Conservation (phyloP, 2,113 vertebrate genomes). For the Peromyscus californicus region DNA sequence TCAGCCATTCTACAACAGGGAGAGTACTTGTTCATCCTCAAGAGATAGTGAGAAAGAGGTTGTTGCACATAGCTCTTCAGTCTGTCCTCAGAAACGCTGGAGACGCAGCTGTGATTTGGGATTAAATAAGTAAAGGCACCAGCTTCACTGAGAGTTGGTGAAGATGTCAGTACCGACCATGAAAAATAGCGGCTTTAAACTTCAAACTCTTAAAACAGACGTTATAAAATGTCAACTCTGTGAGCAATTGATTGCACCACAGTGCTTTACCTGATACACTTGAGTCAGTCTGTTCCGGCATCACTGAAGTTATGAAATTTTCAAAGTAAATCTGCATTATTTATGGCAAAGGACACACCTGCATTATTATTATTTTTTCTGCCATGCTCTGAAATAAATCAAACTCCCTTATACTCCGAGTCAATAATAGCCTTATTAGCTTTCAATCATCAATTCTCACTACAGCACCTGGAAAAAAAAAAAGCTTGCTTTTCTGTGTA, state of each 20-base stretch:
- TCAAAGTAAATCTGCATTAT: conserved; percentile 78
- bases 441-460: conserved; percentile 73
- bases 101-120: background rate
- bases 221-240: conserved; percentile 68
- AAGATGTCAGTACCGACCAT: conserved; percentile 21
- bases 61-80: background rate
- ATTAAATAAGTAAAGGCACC: background rate
- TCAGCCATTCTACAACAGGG: background rate
- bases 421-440: conserved; percentile 77
- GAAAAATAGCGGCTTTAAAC: conserved; percentile 54
- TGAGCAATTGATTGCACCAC: conserved; percentile 62
- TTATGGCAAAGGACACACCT: conserved; percentile 72
- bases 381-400: conserved; percentile 69
- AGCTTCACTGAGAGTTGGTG: background rate
- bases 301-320: conserved; percentile 69
- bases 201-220: conserved; percentile 77
- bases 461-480: conserved; percentile 16
- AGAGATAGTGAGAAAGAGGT: background rate
- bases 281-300: conserved; percentile 64
- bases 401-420: conserved; percentile 64
- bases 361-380: conserved; percentile 74
- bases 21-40: background rate
- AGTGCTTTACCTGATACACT: conserved; percentile 46
- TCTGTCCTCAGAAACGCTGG: background rate
- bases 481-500: background rate